Conservation (phyloP, 2,113 vertebrate genomes). For the Saimiri boliviensis region DNA sequence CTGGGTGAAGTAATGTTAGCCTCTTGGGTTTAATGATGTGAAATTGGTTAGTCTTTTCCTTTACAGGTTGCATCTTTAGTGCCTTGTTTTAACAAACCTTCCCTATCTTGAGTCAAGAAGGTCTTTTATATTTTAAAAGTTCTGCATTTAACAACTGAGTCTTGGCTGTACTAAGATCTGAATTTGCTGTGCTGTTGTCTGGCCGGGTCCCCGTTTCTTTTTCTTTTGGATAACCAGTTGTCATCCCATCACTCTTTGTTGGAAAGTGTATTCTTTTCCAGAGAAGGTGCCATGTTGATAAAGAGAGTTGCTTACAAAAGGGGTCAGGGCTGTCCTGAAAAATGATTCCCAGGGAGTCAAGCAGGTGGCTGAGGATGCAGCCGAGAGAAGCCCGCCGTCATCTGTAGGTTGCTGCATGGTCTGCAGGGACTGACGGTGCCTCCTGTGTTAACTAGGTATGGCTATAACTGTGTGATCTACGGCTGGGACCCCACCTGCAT, state of each 20-base stretch:
- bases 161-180: not conserved
- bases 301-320: not conserved
- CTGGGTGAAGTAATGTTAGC: not conserved
- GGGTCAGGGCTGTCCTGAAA: not conserved
- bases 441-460: conserved; percentile 83
- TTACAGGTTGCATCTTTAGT: not conserved
- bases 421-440: accelerated
- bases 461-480: conserved; percentile 97
- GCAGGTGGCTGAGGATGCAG: not conserved
- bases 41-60: not conserved
- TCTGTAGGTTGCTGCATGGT: accelerated
- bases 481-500: conserved; percentile 98
- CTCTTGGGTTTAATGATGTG: not conserved
- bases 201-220: not conserved
- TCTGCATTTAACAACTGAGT: not conserved
- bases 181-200: not conserved
- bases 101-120: not conserved
- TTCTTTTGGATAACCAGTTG: not conserved
- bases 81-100: not conserved
- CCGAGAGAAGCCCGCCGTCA: accelerated
- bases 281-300: not conserved
- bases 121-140: not conserved
- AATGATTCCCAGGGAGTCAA: accelerated
- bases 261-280: not conserved
- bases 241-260: not conserved